Percentiles rank a stretch among this genome's conserved stretches.
Evolutionary conservation across 2,113 vertebrate species (phyloP).

Genomic region (Myotis davidii): DNA sequence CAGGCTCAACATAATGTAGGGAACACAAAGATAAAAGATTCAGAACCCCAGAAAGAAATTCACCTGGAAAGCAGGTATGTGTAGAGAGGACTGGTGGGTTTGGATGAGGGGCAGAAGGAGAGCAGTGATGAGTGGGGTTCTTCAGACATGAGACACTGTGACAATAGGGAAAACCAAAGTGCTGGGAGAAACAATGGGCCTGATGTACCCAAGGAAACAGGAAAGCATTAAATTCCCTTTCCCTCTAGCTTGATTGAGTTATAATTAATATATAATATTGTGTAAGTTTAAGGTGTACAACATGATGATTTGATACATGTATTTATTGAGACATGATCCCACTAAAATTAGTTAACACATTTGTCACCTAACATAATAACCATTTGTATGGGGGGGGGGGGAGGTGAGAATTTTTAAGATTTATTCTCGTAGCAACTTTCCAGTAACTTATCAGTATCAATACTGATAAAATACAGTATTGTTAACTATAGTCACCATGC

Average conservation of each 20-base stretch:
- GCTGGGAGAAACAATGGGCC: no score
- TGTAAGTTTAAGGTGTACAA: neutral
- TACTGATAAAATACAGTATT: neutral
- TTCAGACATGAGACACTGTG: neutral
- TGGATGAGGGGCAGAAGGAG: neutral
- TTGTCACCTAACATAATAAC: neutral
- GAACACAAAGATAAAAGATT: neutral
- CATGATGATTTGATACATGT: neutral
- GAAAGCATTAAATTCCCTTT: neutral
- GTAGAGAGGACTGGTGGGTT: neutral
- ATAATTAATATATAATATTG: neutral
- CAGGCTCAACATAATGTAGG: neutral
- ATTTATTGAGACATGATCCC: neutral
- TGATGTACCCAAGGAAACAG: neutral
- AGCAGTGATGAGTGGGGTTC: rapidly evolving
- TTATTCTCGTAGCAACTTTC: neutral
- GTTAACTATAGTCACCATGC: neutral
- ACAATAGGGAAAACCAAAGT: neutral
- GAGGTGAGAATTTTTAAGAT: neutral
- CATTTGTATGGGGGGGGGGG: neutral
- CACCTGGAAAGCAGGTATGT: rapidly evolving
- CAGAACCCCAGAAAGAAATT: neutral
- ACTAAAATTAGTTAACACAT: neutral
- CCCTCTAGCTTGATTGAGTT: neutral
- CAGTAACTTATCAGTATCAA: no score